A percentile compares a stretch with the other conserved stretches of the same genome.
Conservation (phyloP, 2,888 invertebrate genomes). For the Tipula helvola region DNA sequence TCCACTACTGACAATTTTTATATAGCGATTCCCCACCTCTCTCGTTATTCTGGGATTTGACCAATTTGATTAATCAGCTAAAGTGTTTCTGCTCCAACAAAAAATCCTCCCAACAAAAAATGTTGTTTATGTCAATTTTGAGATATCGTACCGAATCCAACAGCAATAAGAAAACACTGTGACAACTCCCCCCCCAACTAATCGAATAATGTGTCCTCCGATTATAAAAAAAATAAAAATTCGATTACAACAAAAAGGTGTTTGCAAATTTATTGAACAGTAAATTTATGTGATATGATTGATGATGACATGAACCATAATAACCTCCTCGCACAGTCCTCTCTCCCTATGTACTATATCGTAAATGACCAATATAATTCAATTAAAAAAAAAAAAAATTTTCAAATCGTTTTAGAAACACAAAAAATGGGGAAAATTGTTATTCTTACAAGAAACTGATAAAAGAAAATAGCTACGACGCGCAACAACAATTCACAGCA, state of each 20-base stretch:
- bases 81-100: neutral
- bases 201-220: neutral
- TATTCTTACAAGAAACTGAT: neutral
- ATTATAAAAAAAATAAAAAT: neutral
- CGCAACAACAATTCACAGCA: neutral
- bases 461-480: neutral
- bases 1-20: too few relatives aligned
- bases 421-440: neutral
- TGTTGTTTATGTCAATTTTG: neutral
- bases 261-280: slow-evolving; percentile 4
- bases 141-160: neutral
- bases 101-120: neutral
- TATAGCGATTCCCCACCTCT: neutral
- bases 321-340: neutral
- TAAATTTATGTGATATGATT: neutral
- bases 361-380: neutral
- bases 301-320: neutral
- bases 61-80: neutral
- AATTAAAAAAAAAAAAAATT: neutral
- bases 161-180: neutral
- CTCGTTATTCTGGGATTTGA: neutral
- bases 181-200: slow-evolving; percentile 4
- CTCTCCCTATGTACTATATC: neutral
- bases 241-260: neutral
- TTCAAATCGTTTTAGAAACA: neutral